Evolutionary conservation across 2,113 vertebrate genomes (phyloP), one percentile per base, ranked within the genome.

Genomic region (Ictalurus furcatus): DNA sequence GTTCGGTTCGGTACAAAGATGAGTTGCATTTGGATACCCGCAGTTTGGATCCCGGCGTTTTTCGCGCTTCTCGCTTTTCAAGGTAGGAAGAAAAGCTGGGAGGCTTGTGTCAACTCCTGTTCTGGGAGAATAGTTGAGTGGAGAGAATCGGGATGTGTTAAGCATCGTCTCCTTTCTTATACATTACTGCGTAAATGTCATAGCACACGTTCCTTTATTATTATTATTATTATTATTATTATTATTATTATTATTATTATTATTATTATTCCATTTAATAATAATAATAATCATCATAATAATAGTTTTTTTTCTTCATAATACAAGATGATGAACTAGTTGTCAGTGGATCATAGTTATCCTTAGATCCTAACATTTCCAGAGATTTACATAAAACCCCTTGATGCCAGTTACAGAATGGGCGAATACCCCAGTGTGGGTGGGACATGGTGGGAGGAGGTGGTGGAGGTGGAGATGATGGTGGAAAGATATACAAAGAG

Each of bases 1-100:
- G 85, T 86, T 74, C 28, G 17, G 48, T 86, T 58, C 40, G 30
- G 61, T 40, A 86, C 82, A 76, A 71, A 88, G 30, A 92, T 92
- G 92, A 86, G 90, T 89, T 81, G 85, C 88, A 79, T 89, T 86
- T 92, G 90, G 90, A 92, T 92, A 90, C 92, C 91, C 89, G 80
- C 90, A 78, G 79, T 92, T 82, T 90, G 91, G 88, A 87, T 92
- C 81, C 88, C 82, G 80, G 92, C 90, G 76, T 87, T 92, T 58
- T 81, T 90, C 56, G 87, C 89, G 59, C 88, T 92, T 40, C 81
- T 91, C 37, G 92, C 88, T 63, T 91, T 92, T 90, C 88, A 91
- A 92, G 92, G 92, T 92, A 91, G 63, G 89, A n/a, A 28, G 12
- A 61, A 54, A 67, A 74, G n/a, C 63, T 3, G 69, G 44, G 44